These are phyloP conservation scores for Lithosia quadra DNA, from an alignment of 2,888 invertebrate species.

Conservation along the genomic window DNA sequence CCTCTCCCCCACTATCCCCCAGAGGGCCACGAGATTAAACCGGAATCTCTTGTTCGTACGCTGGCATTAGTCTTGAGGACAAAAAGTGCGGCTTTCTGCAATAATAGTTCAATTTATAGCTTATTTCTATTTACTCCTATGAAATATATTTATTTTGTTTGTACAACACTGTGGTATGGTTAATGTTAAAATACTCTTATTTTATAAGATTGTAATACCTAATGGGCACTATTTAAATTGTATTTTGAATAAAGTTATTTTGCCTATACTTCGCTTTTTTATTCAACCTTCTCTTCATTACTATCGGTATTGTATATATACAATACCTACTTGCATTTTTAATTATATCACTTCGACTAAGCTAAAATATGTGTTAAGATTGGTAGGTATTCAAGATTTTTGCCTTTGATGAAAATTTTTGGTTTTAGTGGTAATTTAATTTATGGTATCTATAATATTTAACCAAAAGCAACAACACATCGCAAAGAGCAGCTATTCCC, in stretches of 20 bases:
- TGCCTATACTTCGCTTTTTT: slow-evolving; percentile 38
- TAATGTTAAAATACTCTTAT: slow-evolving; percentile 35
- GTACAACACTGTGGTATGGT: slow-evolving; percentile 16
- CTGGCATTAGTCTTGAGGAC: neutral
- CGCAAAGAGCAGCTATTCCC: too few relatives aligned
- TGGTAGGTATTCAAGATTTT: too few relatives aligned
- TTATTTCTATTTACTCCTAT: slow-evolving; percentile 7
- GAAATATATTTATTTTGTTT: slow-evolving; percentile 19
- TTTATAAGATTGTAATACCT: slow-evolving; percentile 27
- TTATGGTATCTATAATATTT: too few relatives aligned
- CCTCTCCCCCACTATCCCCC: too few relatives aligned
- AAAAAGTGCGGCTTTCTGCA: neutral
- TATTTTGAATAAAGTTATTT: slow-evolving; percentile 57
- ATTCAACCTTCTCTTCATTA: neutral
- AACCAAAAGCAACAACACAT: too few relatives aligned
- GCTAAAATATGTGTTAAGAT: too few relatives aligned
- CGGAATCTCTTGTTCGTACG: too few relatives aligned
- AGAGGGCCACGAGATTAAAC: too few relatives aligned
- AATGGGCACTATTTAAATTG: slow-evolving; percentile 37
- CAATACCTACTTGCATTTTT: neutral
- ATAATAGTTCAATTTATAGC: neutral
- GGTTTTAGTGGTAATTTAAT: too few relatives aligned
- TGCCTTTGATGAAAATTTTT: too few relatives aligned
- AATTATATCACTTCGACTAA: neutral
- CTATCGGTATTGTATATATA: neutral